Evolutionary conservation across 2,797 vertebrate genomes (phyloP).

Genomic region (Silurus lanzhouensis): DNA sequence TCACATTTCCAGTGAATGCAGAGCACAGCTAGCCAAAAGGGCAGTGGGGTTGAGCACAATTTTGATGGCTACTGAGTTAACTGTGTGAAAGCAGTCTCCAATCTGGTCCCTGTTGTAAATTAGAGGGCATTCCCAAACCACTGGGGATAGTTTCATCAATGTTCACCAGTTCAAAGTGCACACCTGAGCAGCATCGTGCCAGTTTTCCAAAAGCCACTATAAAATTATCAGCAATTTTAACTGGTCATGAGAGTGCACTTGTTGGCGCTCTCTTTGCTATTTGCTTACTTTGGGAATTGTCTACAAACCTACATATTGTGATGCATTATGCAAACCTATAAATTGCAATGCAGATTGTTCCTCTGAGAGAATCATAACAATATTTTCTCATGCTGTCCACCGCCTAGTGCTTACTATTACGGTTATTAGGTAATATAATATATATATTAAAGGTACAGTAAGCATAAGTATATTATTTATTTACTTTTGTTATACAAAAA

Average conservation of each 20-base stretch:
- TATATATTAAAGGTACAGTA: background rate
- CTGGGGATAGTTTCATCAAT: constrained; percentile 9
- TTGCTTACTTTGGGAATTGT: background rate
- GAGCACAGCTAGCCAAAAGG: background rate
- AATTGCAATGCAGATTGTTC: background rate
- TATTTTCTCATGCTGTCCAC: background rate
- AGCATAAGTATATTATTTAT: background rate
- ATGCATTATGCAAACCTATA: background rate
- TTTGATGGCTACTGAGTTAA: constrained; percentile 34
- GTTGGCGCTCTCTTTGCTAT: background rate
- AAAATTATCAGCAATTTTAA: background rate
- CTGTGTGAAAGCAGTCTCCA: constrained; percentile 2
- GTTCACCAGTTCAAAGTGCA: background rate
- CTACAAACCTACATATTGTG: background rate
- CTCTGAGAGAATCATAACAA: background rate
- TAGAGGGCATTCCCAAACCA: constrained; percentile 27
- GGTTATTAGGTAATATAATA: background rate
- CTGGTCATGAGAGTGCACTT: background rate
- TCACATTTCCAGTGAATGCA: constrained; percentile 32
- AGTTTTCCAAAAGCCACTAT: background rate
- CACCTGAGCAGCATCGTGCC: background rate
- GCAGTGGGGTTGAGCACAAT: constrained; percentile 2
- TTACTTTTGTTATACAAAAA: background rate
- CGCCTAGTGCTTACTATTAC: background rate
- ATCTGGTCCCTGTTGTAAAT: constrained; percentile 36